Evolutionary conservation across 1,140 invertebrate genomes (phyloP).

Genomic region (Babylonia areolata): DNA sequence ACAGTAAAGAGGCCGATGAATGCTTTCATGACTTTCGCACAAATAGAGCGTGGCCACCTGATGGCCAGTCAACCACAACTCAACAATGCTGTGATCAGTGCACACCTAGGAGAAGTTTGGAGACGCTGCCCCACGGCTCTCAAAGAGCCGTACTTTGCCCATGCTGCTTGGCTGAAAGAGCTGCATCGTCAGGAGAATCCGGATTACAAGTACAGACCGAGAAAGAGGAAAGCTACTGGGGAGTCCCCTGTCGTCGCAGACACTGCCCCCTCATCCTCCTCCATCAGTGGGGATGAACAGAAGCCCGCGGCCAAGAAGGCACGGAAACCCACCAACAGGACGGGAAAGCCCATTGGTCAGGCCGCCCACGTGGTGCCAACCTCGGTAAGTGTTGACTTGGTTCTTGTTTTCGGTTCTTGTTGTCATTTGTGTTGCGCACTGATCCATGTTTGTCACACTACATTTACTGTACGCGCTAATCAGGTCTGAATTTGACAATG

Average conservation of each 20-base stretch:
- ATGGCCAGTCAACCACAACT: constrained; percentile 98
- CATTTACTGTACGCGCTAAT: too few relatives aligned
- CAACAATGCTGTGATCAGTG: constrained; percentile 99
- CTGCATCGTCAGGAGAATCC: constrained; percentile 98
- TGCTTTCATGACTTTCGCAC: constrained; percentile 76
- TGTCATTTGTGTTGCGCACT: too few relatives aligned
- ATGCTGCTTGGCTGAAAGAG: constrained; percentile 92
- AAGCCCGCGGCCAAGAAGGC: neutral
- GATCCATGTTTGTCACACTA: too few relatives aligned
- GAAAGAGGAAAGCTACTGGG: constrained; percentile 50
- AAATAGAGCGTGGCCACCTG: constrained; percentile 96
- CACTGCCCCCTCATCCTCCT: too few relatives aligned
- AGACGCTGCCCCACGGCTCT: constrained; percentile 92
- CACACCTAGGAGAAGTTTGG: constrained; percentile 93
- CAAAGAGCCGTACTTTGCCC: constrained; percentile 92
- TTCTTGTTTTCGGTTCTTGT: neutral
- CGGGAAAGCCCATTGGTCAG: neutral
- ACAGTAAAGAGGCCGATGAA: constrained; percentile 76
- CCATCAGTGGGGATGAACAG: too few relatives aligned
- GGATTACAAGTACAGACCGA: constrained; percentile 92
- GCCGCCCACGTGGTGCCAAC: neutral
- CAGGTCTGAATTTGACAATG: too few relatives aligned
- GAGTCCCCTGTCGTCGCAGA: too few relatives aligned
- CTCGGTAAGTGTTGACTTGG: neutral
- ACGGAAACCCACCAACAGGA: neutral